These are phyloP conservation scores for Silurus meridionalis DNA, from an alignment of 2,113 vertebrate species.

Conservation along the genomic window DNA sequence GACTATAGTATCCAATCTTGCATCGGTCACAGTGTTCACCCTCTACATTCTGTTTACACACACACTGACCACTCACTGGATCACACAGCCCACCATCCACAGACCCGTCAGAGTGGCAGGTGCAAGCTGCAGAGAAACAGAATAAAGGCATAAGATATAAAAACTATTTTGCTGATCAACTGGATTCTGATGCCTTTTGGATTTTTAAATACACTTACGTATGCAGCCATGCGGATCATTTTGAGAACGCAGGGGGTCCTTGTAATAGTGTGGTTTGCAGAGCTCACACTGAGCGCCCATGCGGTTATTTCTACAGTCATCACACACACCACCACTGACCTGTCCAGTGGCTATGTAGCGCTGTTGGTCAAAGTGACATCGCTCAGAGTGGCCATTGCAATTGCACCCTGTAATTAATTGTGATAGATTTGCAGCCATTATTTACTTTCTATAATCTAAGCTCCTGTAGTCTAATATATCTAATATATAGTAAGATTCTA, in stretches of 20 bases:
- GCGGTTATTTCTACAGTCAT: constrained; percentile 78
- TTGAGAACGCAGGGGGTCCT: constrained; percentile 68
- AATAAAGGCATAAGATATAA: constrained; percentile 5
- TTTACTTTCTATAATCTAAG: not conserved
- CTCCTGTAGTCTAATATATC: not conserved
- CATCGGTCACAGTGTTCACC: constrained; percentile 80
- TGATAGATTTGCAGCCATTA: not conserved
- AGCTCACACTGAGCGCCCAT: constrained; percentile 79
- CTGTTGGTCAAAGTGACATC: constrained; percentile 78
- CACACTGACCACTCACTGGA: constrained; percentile 69
- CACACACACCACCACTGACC: constrained; percentile 81
- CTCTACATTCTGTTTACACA: constrained; percentile 81
- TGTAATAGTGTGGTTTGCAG: constrained; percentile 76
- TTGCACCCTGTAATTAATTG: constrained; percentile 73
- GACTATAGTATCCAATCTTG: constrained; percentile 72
- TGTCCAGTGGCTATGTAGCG: constrained; percentile 66
- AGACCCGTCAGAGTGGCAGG: constrained; percentile 74
- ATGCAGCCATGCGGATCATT: constrained; percentile 73
- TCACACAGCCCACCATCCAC: constrained; percentile 72
- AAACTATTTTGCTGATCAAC: not conserved
- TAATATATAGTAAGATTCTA: not conserved
- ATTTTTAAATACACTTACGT: constrained; percentile 67
- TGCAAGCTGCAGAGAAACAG: constrained; percentile 71
- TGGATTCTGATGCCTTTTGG: not conserved
- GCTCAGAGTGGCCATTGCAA: constrained; percentile 81